Evolutionary conservation across 92 coral and sea anemone species (phyloP).

Genomic region (Blastomussa wellsi): DNA sequence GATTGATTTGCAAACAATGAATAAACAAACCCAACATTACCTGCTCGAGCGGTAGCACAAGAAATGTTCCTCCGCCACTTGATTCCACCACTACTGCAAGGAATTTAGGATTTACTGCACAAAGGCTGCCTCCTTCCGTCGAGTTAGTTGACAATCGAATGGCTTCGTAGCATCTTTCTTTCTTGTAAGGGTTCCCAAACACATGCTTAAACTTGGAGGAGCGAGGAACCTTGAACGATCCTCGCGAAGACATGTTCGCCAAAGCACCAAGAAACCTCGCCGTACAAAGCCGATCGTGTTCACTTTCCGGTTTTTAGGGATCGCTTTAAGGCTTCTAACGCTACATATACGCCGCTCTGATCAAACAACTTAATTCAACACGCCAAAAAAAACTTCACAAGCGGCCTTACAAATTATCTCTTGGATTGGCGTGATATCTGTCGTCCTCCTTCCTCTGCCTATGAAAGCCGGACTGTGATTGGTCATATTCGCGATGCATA

Average conservation of each 20-base stretch:
- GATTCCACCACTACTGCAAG: conserved; percentile 95
- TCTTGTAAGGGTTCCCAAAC: conserved; percentile 88
- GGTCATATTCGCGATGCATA: conserved; percentile 10
- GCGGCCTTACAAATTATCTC: neutral
- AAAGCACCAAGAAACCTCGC: conserved; percentile 5
- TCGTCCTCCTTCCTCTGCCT: neutral
- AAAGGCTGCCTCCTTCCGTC: conserved; percentile 93
- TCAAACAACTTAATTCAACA: conserved; percentile 10
- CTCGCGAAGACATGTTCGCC: conserved; percentile 44
- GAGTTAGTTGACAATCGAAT: conserved; percentile 79
- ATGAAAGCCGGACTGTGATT: conserved; percentile 49
- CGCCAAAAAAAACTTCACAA: neutral
- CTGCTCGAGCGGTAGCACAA: conserved; percentile 84
- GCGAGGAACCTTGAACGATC: conserved; percentile 72
- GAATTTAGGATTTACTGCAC: conserved; percentile 98
- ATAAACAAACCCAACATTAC: conserved; percentile 50
- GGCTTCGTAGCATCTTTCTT: conserved; percentile 92
- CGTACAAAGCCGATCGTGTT: neutral
- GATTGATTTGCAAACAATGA: neutral
- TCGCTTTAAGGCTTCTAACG: conserved; percentile 5
- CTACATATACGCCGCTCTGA: conserved; percentile 5
- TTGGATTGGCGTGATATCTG: conserved; percentile 6
- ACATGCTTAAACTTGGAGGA: conserved; percentile 95
- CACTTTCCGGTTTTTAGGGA: neutral
- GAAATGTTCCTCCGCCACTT: conserved; percentile 92